Evolutionary conservation across 2,797 vertebrate genomes (phyloP).

Genomic region (Hippocampus kuda): DNA sequence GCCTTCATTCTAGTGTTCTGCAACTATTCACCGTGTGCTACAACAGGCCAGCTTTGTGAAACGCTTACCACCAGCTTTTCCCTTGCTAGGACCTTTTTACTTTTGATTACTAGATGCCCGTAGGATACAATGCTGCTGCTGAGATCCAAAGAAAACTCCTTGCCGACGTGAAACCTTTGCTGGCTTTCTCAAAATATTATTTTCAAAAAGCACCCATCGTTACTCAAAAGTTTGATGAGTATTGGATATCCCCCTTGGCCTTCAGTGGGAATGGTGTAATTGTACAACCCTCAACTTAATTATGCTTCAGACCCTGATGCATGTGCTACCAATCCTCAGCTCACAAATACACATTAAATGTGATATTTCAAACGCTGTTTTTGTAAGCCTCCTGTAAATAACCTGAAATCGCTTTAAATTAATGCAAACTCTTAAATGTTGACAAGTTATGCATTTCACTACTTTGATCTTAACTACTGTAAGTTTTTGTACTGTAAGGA

Average conservation of each 20-base stretch:
- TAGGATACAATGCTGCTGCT: conserved; percentile 4
- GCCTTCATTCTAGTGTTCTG: not conserved
- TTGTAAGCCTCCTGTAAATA: conserved; percentile 52
- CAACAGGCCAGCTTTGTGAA: not conserved
- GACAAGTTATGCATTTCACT: conserved; percentile 76
- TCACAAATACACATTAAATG: not conserved
- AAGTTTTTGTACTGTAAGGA: conserved; percentile 88
- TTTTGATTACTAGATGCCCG: not conserved
- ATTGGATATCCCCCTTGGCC: not conserved
- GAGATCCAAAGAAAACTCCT: conserved; percentile 30
- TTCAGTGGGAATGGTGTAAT: conserved; percentile 9
- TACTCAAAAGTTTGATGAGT: not conserved
- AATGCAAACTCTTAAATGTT: conserved; percentile 76
- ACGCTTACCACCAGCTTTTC: not conserved
- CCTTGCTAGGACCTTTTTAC: not conserved
- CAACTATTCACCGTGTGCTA: not conserved
- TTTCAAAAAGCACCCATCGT: not conserved
- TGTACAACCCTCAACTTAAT: conserved; percentile 13
- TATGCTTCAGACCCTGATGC: conserved; percentile 30
- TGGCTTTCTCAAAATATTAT: not conserved
- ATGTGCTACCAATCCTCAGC: conserved; percentile 27
- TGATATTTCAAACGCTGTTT: conserved; percentile 9
- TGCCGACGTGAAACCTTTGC: not conserved
- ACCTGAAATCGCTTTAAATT: conserved; percentile 72
- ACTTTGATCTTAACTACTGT: conserved; percentile 80